Evolutionary conservation across 1,140 invertebrate genomes (phyloP).

Genomic region (Trichogramma pretiosum): DNA sequence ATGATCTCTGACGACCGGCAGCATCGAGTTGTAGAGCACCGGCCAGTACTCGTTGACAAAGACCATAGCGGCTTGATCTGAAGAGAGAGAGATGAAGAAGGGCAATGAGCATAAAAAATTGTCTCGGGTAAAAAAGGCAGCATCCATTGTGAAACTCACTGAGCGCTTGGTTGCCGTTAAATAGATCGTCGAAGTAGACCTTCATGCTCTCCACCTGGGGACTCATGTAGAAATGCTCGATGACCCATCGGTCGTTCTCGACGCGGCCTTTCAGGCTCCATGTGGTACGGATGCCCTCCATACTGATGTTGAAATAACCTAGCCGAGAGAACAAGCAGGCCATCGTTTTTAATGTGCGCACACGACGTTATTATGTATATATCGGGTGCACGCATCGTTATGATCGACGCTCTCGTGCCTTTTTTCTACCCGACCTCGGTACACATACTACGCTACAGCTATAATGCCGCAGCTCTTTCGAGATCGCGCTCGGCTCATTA

Average conservation of each 20-base stretch:
- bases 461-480: no score
- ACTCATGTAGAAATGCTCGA: slow-evolving; percentile 54
- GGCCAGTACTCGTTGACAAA: slow-evolving; percentile 53
- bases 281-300: slow-evolving; percentile 29
- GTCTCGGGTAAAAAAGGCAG: background rate
- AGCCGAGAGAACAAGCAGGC: background rate
- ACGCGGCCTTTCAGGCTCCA: slow-evolving; percentile 32
- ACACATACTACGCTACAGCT: no score
- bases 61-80: slow-evolving; percentile 43
- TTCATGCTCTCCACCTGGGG: slow-evolving; percentile 53
- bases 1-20: slow-evolving; percentile 44
- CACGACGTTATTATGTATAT: slow-evolving; percentile 1
- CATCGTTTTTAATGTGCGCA: background rate
- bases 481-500: no score
- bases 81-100: slow-evolving; percentile 18
- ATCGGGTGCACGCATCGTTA: no score
- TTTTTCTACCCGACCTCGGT: no score
- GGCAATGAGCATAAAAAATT: background rate
- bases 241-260: slow-evolving; percentile 33
- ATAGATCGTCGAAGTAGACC: slow-evolving; percentile 46
- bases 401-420: no score
- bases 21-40: slow-evolving; percentile 45
- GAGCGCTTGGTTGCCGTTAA: slow-evolving; percentile 49
- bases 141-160: slow-evolving; percentile 52
- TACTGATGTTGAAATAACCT: slow-evolving; percentile 39